phyloP scores from a whole-genome alignment of 1,140 invertebrate species.

The Drosophila azteca region DNA sequence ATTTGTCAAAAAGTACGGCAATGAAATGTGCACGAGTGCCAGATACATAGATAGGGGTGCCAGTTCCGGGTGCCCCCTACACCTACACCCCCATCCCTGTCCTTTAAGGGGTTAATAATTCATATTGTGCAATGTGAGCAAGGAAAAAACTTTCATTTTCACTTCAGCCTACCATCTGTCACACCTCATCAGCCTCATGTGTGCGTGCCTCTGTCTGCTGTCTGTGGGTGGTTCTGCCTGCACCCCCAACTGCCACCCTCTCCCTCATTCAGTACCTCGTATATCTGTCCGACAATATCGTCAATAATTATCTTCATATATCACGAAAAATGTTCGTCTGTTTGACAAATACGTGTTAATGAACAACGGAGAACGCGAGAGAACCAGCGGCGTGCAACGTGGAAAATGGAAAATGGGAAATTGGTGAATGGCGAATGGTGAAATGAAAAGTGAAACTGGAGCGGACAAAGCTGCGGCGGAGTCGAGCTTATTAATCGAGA shows the following conservation, averaged over 20 bases:
- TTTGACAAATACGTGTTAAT: slow-evolving; percentile 71
- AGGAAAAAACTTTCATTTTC: slow-evolving; percentile 62
- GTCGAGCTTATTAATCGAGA: slow-evolving; percentile 52
- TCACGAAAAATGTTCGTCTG: slow-evolving; percentile 61
- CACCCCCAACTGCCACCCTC: too few species aligned
- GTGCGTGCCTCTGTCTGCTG: slow-evolving; percentile 10
- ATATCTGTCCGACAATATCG: slow-evolving; percentile 53
- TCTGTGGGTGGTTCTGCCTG: too few species aligned
- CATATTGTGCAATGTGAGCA: slow-evolving; percentile 57
- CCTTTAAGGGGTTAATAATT: slow-evolving; percentile 71
- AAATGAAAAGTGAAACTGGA: slow-evolving; percentile 42
- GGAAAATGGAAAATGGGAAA: slow-evolving; percentile 14
- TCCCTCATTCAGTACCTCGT: neutral
- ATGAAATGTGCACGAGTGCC: neutral
- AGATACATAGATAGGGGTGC: neutral
- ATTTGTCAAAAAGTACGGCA: slow-evolving; percentile 69
- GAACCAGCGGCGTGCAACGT: neutral
- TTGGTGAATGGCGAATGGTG: slow-evolving; percentile 6
- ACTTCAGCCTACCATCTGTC: slow-evolving; percentile 57
- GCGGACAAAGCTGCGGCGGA: slow-evolving; percentile 18
- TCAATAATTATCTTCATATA: slow-evolving; percentile 76
- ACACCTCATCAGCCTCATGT: slow-evolving; percentile 63
- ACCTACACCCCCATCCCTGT: neutral
- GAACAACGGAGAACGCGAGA: slow-evolving; percentile 21
- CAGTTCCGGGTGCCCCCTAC: too few species aligned